Base-by-base conservation (phyloP, 2,797 vertebrate species). In the Siniperca obscura region DNA sequence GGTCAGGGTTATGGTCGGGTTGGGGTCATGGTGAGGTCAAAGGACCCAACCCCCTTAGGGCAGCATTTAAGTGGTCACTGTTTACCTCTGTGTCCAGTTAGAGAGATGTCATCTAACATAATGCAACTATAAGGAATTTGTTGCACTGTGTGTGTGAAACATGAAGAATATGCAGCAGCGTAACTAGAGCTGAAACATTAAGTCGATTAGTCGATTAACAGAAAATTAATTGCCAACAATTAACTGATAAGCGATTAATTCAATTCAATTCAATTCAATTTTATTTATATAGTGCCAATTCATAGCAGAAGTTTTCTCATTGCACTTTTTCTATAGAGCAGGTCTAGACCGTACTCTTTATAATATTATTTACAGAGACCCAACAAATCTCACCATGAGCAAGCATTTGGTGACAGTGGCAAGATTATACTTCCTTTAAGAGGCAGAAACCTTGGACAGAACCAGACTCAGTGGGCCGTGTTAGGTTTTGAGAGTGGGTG, bases 1-100 rank as follows among this genome's bases (percentile, higher is more conserved):
- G 90, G 92, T 92, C 89, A 92, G 94, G 95, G 95, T 95, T 94
- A 94, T 80, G 90, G 93, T 89, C 79, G 77, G 95, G 95, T 93
- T 91, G 79, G 82, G 95, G 94, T 95, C 87, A 70, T 8, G 36
- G 75, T 44, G 81, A 90, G 93, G 93, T 92, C 86, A 92, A 82
- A 88, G 72, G 76, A 80, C 83, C 83, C 85, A 78, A 64, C 78
- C 84, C 89, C 94, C 90, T 88, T 1, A 79, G 92, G 93, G 90
- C 75, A 61, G 73, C 27, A 42, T 89, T 88, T 87, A 91, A 92
- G 80, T 86, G 89, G 76, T 86, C 81, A 84, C 70, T 85, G 81
- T 94, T 92, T 92, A 86, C 79, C 77, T 76, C 80, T 88, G 80
- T 55, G 72, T 90, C 82, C 75, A 74, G 65, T 87, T 76, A 73